Percentiles rank a stretch among this genome's conserved stretches.
Evolutionary conservation across 2,113 vertebrate genomes (phyloP).

Genomic region (Cinclus cinclus): DNA sequence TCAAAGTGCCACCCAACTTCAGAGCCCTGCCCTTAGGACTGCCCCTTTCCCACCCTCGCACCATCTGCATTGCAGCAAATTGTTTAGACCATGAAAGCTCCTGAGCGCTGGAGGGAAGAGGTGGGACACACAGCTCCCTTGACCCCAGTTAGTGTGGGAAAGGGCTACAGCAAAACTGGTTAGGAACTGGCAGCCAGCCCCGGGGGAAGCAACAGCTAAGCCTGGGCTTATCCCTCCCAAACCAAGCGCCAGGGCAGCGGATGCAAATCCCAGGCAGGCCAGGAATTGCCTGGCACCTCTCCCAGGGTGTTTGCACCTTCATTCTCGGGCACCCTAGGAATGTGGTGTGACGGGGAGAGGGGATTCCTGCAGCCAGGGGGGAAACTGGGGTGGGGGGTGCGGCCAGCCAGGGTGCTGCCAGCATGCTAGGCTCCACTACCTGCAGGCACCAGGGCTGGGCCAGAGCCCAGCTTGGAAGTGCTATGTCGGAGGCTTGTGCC

Average conservation of each 20-base stretch:
- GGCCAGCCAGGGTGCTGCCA: neutral
- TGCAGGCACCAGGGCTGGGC: neutral
- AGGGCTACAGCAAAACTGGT: neutral
- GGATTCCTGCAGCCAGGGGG: conserved; percentile 7
- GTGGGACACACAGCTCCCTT: neutral
- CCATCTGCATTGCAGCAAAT: neutral
- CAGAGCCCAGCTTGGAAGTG: neutral
- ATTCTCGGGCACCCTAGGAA: neutral
- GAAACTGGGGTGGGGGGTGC: neutral
- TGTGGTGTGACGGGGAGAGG: neutral
- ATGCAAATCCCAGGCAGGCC: neutral
- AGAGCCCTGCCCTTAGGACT: neutral
- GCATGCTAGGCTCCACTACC: neutral
- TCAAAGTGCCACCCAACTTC: rapidly evolving
- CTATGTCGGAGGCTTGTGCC: neutral
- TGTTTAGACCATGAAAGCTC: neutral
- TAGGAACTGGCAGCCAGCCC: neutral
- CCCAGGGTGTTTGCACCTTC: neutral
- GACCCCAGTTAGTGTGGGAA: conserved; percentile 26
- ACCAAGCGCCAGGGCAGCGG: neutral
- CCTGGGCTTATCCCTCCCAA: neutral
- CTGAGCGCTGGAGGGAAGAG: neutral
- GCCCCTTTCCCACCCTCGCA: neutral
- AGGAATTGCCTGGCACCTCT: neutral
- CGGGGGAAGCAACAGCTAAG: neutral